Conservation (phyloP, 2,888 invertebrate species). For the Thecocarcelia acutangulata region DNA sequence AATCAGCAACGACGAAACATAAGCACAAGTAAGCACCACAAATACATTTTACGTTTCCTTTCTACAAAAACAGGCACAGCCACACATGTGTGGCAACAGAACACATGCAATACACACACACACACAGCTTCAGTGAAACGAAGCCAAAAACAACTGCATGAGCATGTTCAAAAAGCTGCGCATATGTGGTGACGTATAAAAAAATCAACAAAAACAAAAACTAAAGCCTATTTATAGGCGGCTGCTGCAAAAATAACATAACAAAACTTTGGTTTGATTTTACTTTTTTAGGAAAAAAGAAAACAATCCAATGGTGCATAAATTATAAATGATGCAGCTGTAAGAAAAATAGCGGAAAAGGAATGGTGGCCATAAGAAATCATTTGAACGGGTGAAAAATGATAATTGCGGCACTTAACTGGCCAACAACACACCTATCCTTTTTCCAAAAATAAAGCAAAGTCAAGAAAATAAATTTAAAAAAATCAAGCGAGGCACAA, state of each 20-base stretch:
- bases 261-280: conserved; percentile 47
- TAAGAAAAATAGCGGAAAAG: conserved; percentile 7
- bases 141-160: background rate
- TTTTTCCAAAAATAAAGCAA: conserved; percentile 27
- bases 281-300: conserved; percentile 45
- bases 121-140: no score
- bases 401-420: conserved; percentile 53
- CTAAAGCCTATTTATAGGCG: conserved; percentile 67
- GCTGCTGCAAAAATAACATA: conserved; percentile 57
- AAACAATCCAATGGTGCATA: conserved; percentile 51
- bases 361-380: conserved; percentile 25
- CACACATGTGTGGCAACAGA: conserved; percentile 22
- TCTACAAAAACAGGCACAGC: conserved; percentile 42
- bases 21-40: conserved; percentile 56
- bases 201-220: conserved; percentile 26
- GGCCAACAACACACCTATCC: conserved; percentile 49
- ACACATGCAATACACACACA: conserved; percentile 21
- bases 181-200: conserved; percentile 42
- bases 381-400: conserved; percentile 8
- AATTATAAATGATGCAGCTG: conserved; percentile 62
- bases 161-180: conserved; percentile 24
- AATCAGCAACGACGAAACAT: conserved; percentile 66
- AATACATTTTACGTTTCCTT: conserved; percentile 66
- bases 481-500: conserved; percentile 8
- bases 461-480: conserved; percentile 4